phyloP scores from a whole-genome alignment of 1,140 invertebrate species.

The Drosophila cardini region DNA sequence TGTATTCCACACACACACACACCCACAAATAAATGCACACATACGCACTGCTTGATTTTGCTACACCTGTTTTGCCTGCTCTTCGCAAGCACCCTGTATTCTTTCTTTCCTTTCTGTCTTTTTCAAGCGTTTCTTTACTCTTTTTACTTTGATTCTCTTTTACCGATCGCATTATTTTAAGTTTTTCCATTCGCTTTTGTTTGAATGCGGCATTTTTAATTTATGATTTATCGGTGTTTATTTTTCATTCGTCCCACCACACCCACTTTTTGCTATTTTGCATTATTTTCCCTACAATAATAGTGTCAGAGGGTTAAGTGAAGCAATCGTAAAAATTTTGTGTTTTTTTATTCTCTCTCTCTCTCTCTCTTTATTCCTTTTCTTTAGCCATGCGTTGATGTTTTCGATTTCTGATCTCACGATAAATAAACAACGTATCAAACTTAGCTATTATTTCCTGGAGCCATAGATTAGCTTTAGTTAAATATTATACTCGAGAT shows the following conservation, averaged over 20 bases:
- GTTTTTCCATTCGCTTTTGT: conserved; percentile 59
- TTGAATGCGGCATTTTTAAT: conserved; percentile 49
- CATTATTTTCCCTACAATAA: conserved; percentile 20
- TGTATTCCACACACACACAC: conserved; percentile 9
- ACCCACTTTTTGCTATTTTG: conserved; percentile 27
- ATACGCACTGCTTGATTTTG: conserved; percentile 18
- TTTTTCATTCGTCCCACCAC: conserved; percentile 19
- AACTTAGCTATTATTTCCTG: neutral
- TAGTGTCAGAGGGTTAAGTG: conserved; percentile 34
- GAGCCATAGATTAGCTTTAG: neutral
- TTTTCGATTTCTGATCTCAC: neutral
- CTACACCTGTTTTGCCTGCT: conserved; percentile 60
- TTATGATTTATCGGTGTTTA: conserved; percentile 64
- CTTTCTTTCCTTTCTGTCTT: conserved; percentile 22
- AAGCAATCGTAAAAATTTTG: conserved; percentile 13
- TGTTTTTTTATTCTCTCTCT: conserved; percentile 6
- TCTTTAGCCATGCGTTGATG: neutral
- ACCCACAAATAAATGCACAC: neutral
- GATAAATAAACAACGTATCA: neutral
- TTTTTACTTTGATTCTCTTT: conserved; percentile 14
- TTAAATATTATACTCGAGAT: neutral
- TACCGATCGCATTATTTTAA: conserved; percentile 72
- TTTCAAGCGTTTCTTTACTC: conserved; percentile 3
- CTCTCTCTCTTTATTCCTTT: neutral
- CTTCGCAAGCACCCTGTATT: conserved; percentile 63